Evolutionary conservation across 1,140 invertebrate species (phyloP), one percentile per base, ranked within the genome.

Genomic region (Neotoxoptera formosana): DNA sequence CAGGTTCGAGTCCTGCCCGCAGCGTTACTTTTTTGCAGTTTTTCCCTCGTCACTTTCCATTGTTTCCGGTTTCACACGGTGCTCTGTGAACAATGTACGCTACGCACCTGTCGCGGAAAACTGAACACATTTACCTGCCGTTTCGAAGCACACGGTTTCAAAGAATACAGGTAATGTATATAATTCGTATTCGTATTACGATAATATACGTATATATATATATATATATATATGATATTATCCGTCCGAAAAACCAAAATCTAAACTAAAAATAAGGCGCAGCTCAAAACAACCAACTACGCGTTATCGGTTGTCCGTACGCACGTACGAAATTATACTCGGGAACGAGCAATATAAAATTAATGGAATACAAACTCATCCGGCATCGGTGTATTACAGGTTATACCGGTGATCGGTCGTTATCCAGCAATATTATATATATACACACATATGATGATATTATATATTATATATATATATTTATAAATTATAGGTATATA

Each of bases 1-100:
- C 95, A 96, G 96, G 96, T 96, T 96, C 96, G 96, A 96, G 96
- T 96, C 96, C 96, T 96, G 96, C 96, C 96, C 95, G 95, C 96
- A 96, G 96, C 96, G 96, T 4, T 30, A n/a, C 2, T 84, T 93
- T 93, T 93, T 93, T 93, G 91, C 91, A 51, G 4, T 76, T 83
- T 83, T 92, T 83, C 34, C 21, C 1, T 11, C 0, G 0, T 9
- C 17, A 11, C 60, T 17, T 56, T 56, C 8, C 56, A 56, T 25
- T 25, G 56, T 56, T 56, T 3, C 23, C 51, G 51, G 51, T 53
- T 0, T 23, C 7, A 0, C 51, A 53, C 1, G 51, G 51, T 21
- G 51, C 21, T 41, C 41, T 41, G 23, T 23, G 23, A 23, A 30
- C 30, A 17, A 7, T 67, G 2, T 67, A 67, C 60, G 23, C 8